phyloP scores from a whole-genome alignment of 2,888 invertebrate genomes.

The Glyphotaelius pellucidus region DNA sequence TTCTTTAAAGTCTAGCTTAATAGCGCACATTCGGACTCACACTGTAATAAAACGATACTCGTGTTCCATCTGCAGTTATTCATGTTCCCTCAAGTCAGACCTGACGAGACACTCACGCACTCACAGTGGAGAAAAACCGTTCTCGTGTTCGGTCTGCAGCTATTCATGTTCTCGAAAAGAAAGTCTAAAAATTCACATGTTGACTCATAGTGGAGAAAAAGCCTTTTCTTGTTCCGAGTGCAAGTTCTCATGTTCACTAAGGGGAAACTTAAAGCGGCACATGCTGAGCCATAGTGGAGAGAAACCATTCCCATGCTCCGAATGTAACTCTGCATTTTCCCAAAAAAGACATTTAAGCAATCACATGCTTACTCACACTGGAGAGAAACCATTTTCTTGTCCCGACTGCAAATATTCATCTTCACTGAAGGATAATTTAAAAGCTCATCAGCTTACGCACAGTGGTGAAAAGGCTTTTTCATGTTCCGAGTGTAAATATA shows the following conservation, averaged over 20 bases:
- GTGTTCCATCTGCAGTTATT: no score
- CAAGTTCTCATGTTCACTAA: background rate
- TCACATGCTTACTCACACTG: conserved; percentile 5
- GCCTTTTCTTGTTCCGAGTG: conserved; percentile 10
- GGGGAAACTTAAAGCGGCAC: background rate
- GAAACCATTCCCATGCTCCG: background rate
- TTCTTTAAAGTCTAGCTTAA: no score
- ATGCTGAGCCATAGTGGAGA: background rate
- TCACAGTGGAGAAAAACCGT: no score
- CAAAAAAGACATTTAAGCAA: background rate
- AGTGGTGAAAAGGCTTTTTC: conserved; percentile 20
- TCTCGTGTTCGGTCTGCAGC: no score
- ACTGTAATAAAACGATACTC: no score
- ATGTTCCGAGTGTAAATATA: background rate
- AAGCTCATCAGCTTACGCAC: conserved; percentile 13
- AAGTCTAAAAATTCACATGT: background rate
- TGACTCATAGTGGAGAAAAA: background rate
- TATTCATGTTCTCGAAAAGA: no score
- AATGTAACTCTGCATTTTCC: no score
- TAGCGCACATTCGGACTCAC: no score
- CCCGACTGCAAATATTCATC: background rate
- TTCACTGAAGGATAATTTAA: background rate
- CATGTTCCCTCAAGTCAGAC: no score
- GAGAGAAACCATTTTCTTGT: background rate
- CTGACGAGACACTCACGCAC: no score